Evolutionary conservation across 2,113 vertebrate genomes (phyloP).

Genomic region (Corydoras maculifer): DNA sequence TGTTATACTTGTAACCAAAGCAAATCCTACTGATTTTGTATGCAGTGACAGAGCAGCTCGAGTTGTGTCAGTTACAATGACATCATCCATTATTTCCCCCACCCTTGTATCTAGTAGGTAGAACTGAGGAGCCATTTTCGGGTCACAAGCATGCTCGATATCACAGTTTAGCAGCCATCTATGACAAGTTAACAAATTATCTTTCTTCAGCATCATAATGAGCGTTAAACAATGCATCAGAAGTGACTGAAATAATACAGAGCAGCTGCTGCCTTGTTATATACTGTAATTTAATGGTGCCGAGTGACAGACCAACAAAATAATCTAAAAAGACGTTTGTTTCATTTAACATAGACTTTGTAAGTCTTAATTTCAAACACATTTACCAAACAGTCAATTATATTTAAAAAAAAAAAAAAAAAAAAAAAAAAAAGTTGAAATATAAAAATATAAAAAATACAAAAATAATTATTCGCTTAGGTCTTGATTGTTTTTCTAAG

Average conservation of each 20-base stretch:
- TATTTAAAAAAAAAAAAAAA: too few species aligned
- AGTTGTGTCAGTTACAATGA: constrained; percentile 55
- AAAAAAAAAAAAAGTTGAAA: too few species aligned
- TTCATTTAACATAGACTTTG: neutral
- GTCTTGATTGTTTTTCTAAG: neutral
- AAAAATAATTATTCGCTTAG: neutral
- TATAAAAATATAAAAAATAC: too few species aligned
- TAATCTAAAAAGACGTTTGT: constrained; percentile 2
- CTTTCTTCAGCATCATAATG: constrained; percentile 43
- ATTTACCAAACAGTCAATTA: neutral
- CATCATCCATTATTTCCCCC: constrained; percentile 49
- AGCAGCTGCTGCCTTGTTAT: constrained; percentile 36
- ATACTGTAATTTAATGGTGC: constrained; percentile 41
- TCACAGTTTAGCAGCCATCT: constrained; percentile 9
- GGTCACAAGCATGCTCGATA: constrained; percentile 17
- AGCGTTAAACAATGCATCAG: constrained; percentile 43
- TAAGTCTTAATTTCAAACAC: neutral
- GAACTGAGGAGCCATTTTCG: constrained; percentile 12
- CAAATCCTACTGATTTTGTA: constrained; percentile 40
- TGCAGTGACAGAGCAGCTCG: constrained; percentile 47
- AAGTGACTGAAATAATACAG: constrained; percentile 22
- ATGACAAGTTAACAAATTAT: constrained; percentile 36
- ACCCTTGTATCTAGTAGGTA: constrained; percentile 30
- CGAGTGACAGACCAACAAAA: constrained; percentile 41
- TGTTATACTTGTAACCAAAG: constrained; percentile 47